Evolutionary conservation across 2,113 vertebrate species (phyloP).

Genomic region (Galemys pyrenaicus): DNA sequence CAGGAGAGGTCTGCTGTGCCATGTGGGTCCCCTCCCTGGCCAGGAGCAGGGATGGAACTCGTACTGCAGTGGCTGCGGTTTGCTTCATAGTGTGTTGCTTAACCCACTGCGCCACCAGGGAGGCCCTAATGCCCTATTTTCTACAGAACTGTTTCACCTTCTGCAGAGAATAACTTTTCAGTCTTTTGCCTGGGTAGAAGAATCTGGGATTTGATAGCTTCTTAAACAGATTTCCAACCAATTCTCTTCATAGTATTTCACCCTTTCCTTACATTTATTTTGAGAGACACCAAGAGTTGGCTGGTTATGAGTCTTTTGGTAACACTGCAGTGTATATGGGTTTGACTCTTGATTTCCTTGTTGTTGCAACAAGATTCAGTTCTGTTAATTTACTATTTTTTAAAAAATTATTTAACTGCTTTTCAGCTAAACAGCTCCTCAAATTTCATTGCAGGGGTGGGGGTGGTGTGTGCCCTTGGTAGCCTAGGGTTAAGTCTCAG

Average conservation of each 20-base stretch:
- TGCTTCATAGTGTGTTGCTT: too few relatives aligned
- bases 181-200: background rate
- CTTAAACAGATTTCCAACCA: background rate
- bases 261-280: background rate
- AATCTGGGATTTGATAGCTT: background rate
- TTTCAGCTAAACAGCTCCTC: background rate
- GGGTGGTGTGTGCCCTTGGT: background rate
- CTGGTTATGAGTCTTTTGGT: background rate
- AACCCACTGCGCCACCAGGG: too few relatives aligned
- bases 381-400: background rate
- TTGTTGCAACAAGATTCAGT: background rate
- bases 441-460: slow-evolving; percentile 13
- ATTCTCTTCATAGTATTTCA: background rate
- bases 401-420: too few relatives aligned
- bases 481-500: too few relatives aligned
- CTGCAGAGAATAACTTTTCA: background rate
- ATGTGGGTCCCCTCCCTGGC: too few relatives aligned
- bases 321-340: background rate
- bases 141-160: background rate
- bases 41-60: too few relatives aligned
- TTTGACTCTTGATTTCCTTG: background rate
- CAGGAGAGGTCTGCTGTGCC: too few relatives aligned
- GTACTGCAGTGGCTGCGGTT: too few relatives aligned
- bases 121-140: too few relatives aligned
- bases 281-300: background rate